Evolutionary conservation across 2,888 invertebrate genomes (phyloP).

Genomic region (Ophioninae sp.): DNA sequence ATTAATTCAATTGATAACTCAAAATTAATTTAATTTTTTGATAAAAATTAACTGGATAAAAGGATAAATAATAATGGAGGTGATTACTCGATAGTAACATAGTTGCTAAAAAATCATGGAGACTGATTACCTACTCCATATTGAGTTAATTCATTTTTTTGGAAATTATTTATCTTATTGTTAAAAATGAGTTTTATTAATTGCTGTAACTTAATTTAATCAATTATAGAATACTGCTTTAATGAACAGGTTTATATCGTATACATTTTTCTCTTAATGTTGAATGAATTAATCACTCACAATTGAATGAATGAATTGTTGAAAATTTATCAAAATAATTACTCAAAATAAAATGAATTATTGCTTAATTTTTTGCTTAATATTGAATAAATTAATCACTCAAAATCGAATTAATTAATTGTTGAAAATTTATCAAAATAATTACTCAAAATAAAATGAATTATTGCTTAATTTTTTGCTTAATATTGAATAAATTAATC

Average conservation of each 20-base stretch:
- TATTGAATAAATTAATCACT: not conserved
- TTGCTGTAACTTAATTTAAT: not conserved
- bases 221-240: too few species aligned
- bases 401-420: not conserved
- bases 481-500: not conserved
- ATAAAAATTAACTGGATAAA: too few species aligned
- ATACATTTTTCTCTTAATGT: not conserved
- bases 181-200: too few species aligned
- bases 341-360: not conserved
- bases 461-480: not conserved
- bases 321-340: not conserved
- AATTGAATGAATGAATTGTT: not conserved
- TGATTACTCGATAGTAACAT: too few species aligned
- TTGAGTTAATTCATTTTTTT: too few species aligned
- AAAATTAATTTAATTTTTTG: too few species aligned
- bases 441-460: not conserved
- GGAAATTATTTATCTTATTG: too few species aligned
- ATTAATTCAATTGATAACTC: too few species aligned
- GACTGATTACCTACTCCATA: too few species aligned
- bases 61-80: too few species aligned
- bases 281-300: not conserved
- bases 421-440: not conserved
- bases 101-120: too few species aligned
- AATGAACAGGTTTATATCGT: not conserved
- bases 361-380: not conserved